phyloP scores from a whole-genome alignment of 2,113 vertebrate species.

The Microtus montanus region DNA sequence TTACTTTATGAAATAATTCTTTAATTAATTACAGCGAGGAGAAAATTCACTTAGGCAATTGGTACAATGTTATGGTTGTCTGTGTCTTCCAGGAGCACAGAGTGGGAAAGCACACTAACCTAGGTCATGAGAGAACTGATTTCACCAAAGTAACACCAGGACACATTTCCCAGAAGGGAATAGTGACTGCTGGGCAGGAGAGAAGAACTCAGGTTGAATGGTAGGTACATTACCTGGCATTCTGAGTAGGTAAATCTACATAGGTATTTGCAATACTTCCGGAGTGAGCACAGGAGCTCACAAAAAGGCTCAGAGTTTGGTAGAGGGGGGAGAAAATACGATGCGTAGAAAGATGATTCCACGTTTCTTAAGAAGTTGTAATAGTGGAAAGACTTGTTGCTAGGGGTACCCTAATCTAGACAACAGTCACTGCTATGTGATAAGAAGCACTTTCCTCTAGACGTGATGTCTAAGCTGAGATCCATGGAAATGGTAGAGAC shows the following conservation, averaged over 20 bases:
- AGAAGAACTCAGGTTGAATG: background rate
- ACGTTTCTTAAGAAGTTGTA: background rate
- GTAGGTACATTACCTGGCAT: background rate
- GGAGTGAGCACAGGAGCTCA: background rate
- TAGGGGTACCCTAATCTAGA: background rate
- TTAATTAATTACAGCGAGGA: constrained; percentile 4
- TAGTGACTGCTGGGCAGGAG: background rate
- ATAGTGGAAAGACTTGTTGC: background rate
- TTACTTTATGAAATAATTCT: background rate
- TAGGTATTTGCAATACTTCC: background rate
- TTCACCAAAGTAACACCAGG: background rate
- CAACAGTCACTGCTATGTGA: background rate
- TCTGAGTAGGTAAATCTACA: background rate
- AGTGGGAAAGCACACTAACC: background rate
- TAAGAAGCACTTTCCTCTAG: background rate
- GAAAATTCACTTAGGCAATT: background rate
- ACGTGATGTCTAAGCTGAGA: background rate
- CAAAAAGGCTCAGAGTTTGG: background rate
- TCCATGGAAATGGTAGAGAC: background rate
- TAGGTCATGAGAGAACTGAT: background rate
- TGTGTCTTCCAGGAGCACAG: background rate
- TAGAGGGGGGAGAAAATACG: background rate
- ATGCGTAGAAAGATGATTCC: background rate
- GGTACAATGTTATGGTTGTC: background rate
- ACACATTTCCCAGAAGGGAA: background rate